These are phyloP conservation scores for Eristalis arbustorum DNA, from an alignment of 2,888 invertebrate species.

Conservation along the genomic window DNA sequence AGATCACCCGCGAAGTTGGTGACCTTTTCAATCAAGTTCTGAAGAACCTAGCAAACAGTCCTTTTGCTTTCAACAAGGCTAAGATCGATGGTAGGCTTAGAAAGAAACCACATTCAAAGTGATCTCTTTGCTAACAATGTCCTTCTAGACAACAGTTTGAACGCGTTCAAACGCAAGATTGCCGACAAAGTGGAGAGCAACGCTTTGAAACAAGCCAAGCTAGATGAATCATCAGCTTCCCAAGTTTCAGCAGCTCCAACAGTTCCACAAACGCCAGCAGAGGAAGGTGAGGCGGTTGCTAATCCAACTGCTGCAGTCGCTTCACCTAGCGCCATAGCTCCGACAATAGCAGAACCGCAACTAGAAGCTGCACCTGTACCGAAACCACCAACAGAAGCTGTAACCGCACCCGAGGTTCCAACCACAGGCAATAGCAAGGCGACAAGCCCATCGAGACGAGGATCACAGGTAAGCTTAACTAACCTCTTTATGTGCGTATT, in stretches of 20 bases:
- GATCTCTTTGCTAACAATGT: neutral
- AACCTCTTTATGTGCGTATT: too few species aligned
- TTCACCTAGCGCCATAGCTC: neutral
- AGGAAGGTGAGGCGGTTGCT: conserved; percentile 5
- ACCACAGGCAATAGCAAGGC: conserved; percentile 52
- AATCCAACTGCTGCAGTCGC: neutral
- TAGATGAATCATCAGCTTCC: conserved; percentile 46
- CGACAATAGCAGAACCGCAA: conserved; percentile 14
- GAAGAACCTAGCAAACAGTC: conserved; percentile 80
- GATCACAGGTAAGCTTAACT: conserved; percentile 70
- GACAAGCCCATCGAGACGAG: conserved; percentile 70
- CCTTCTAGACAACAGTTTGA: conserved; percentile 71
- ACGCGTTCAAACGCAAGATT: conserved; percentile 74
- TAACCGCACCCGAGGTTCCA: neutral
- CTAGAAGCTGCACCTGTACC: conserved; percentile 11
- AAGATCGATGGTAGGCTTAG: conserved; percentile 78
- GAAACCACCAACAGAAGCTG: conserved; percentile 14
- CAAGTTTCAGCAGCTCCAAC: neutral
- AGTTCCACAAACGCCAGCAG: conserved; percentile 19
- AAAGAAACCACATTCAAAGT: neutral
- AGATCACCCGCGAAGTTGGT: conserved; percentile 83
- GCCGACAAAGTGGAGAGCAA: conserved; percentile 73
- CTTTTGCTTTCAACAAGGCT: conserved; percentile 81
- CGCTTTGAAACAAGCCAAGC: conserved; percentile 71
- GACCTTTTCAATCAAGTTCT: conserved; percentile 81